Evolutionary conservation across 2,113 vertebrate species (phyloP).

Genomic region (Craseonycteris thonglongyai): DNA sequence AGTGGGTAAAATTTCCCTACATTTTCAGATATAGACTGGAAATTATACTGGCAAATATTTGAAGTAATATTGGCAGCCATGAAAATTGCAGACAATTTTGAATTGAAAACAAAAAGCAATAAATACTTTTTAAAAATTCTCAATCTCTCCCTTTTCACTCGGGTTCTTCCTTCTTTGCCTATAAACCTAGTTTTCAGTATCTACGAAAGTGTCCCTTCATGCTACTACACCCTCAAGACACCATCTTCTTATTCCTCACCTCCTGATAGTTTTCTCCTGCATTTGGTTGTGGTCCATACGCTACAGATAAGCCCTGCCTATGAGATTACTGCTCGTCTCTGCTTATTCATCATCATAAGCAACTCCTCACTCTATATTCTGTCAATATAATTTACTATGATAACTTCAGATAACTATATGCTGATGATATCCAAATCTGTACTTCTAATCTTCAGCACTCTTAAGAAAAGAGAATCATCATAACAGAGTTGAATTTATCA

Average conservation of each 20-base stretch:
- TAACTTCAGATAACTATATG: neutral
- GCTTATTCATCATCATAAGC: neutral
- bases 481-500: neutral
- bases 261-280: neutral
- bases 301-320: neutral
- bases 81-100: slow-evolving; percentile 6
- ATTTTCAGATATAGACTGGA: neutral
- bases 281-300: neutral
- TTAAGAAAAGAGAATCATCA: neutral
- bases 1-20: neutral
- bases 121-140: neutral
- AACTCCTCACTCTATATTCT: neutral
- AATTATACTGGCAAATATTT: neutral
- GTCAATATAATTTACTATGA: neutral
- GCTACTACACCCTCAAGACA: neutral
- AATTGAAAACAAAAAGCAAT: slow-evolving; percentile 29
- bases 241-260: neutral
- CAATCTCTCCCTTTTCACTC: neutral
- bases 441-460: neutral
- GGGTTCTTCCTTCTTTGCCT: neutral
- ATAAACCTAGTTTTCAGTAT: neutral
- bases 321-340: neutral
- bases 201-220: neutral
- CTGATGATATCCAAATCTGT: neutral
- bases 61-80: neutral